A percentile compares a stretch with the other conserved stretches of the same genome.
phyloP scores from a whole-genome alignment of 2,888 invertebrate species.

The Troides helena region DNA sequence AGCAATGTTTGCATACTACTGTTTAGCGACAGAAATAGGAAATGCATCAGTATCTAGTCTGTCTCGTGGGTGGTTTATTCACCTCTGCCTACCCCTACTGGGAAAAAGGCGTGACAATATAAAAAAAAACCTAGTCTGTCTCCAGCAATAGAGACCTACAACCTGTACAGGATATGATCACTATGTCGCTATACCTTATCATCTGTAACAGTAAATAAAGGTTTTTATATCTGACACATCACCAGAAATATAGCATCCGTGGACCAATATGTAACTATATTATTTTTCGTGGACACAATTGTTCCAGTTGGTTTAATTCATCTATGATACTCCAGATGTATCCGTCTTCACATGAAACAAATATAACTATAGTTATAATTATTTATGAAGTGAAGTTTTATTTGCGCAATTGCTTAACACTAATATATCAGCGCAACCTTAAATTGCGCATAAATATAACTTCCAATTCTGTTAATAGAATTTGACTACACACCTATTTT shows the following conservation, averaged over 20 bases:
- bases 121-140: neutral
- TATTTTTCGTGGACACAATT: neutral
- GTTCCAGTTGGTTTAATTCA: too few species aligned
- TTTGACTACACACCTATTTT: too few species aligned
- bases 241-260: neutral
- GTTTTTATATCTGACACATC: neutral
- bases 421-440: neutral
- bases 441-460: too few species aligned
- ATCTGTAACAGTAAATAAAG: slow-evolving; percentile 1
- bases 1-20: too few species aligned
- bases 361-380: too few species aligned
- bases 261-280: neutral
- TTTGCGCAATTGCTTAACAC: neutral
- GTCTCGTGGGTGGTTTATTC: neutral
- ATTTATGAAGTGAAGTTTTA: too few species aligned
- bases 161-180: neutral
- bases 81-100: too few species aligned
- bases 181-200: neutral
- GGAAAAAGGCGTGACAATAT: too few species aligned
- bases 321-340: neutral
- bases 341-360: slow-evolving; percentile 8
- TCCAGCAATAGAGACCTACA: too few species aligned
- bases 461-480: too few species aligned
- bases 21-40: neutral
- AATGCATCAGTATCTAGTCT: neutral